A percentile compares a stretch with the other conserved stretches of the same genome.
Evolutionary conservation across 2,797 vertebrate species (phyloP).

Genomic region (Trematomus bernacchii): DNA sequence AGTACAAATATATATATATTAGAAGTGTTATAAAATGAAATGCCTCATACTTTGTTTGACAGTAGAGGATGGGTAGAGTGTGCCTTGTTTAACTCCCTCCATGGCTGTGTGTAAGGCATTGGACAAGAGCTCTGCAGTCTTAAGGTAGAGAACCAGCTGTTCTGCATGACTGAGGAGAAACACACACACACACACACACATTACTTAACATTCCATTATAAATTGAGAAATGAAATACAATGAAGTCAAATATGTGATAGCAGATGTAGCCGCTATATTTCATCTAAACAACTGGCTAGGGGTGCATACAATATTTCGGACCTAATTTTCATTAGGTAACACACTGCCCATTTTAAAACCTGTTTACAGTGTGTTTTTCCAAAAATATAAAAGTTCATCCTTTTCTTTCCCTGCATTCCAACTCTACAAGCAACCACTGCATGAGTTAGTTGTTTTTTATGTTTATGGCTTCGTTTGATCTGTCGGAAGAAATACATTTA

Average conservation of each 20-base stretch:
- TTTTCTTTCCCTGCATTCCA: background rate
- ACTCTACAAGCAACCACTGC: background rate
- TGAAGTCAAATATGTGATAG: background rate
- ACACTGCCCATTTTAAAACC: background rate
- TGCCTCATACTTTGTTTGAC: constrained; percentile 92
- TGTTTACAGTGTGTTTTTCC: background rate
- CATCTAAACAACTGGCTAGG: background rate
- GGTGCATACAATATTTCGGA: background rate
- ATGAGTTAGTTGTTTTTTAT: background rate
- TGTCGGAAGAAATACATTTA: background rate
- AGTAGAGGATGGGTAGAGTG: constrained; percentile 93
- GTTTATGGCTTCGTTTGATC: background rate
- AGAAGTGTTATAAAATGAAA: background rate
- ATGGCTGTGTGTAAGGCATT: constrained; percentile 92
- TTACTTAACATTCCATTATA: background rate
- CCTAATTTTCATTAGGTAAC: background rate
- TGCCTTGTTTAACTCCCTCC: constrained; percentile 91
- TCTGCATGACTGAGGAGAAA: constrained; percentile 90
- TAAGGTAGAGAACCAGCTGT: constrained; percentile 96
- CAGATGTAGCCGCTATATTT: background rate
- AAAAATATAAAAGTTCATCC: background rate
- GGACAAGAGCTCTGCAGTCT: constrained; percentile 93
- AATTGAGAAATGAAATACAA: background rate
- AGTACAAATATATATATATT: no score
- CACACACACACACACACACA: constrained; percentile 27